A percentile compares a stretch with the other conserved stretches of the same genome.
Evolutionary conservation across 2,888 invertebrate species (phyloP).

Genomic region (Julus scanicus): DNA sequence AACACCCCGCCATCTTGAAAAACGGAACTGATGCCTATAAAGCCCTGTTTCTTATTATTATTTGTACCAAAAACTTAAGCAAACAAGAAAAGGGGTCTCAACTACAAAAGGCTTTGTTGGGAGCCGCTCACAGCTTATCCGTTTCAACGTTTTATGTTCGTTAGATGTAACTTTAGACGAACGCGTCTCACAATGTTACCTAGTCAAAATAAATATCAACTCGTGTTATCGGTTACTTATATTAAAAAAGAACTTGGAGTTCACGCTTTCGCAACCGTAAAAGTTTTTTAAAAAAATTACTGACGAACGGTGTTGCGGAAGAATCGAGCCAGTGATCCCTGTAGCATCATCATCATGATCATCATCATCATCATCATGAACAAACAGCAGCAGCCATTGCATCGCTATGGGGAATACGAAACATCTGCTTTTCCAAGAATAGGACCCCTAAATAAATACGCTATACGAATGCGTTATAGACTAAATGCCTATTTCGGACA

Average conservation of each 20-base stretch:
- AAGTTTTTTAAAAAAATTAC: neutral
- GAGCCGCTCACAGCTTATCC: conserved; percentile 1
- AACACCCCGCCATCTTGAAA: neutral
- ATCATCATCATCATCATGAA: no score
- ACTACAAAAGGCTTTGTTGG: neutral
- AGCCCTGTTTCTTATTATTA: neutral
- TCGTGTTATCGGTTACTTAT: neutral
- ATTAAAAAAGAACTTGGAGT: neutral
- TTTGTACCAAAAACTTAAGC: neutral
- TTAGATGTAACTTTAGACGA: neutral
- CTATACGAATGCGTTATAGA: neutral
- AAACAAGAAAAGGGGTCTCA: neutral
- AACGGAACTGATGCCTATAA: neutral
- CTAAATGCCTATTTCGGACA: neutral
- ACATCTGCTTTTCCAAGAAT: conserved; percentile 33
- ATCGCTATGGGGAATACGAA: neutral
- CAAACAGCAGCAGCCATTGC: no score
- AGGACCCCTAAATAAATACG: conserved; percentile 3
- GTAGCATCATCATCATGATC: conserved; percentile 2
- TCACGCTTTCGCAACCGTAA: neutral
- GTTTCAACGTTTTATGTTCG: neutral
- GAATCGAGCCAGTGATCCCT: conserved; percentile 21
- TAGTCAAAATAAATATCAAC: conserved; percentile 33
- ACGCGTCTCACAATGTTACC: conserved; percentile 2
- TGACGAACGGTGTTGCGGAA: neutral